Evolutionary conservation across 2,888 invertebrate species (phyloP).

Genomic region (Dynastes grantii): DNA sequence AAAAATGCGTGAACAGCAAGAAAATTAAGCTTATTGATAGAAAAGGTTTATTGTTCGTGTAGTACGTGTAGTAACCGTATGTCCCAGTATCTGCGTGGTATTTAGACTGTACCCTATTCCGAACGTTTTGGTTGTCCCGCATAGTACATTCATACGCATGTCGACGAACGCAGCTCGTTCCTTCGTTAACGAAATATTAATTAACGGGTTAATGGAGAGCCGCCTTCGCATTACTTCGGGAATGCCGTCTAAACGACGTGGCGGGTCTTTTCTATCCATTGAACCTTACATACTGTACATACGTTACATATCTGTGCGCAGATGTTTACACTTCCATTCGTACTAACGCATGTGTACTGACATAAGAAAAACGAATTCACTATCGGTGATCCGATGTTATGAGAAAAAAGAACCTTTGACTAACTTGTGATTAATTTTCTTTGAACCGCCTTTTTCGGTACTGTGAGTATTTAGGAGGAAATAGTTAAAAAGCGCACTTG

Average conservation of each 20-base stretch:
- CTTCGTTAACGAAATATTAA: constrained; percentile 45
- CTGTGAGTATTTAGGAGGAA: no score
- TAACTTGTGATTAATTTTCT: no score
- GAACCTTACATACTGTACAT: background rate
- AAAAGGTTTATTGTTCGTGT: no score
- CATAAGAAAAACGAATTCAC: background rate
- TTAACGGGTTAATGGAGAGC: constrained; percentile 36
- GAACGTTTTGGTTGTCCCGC: background rate
- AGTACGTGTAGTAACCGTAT: no score
- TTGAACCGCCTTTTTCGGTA: no score
- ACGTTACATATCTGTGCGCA: background rate
- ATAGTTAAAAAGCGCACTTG: no score
- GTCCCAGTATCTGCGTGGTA: no score
- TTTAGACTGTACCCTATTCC: no score
- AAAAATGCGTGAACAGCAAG: no score
- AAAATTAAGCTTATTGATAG: no score
- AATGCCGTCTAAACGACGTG: constrained; percentile 12
- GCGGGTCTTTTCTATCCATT: background rate
- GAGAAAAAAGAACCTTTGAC: no score
- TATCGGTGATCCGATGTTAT: no score
- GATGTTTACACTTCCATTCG: constrained; percentile 7
- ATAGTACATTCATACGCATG: background rate
- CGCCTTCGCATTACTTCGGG: constrained; percentile 6
- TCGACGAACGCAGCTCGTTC: constrained; percentile 5
- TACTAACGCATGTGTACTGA: background rate